Evolutionary conservation across 2,888 invertebrate genomes (phyloP), one percentile per base, ranked within the genome.

Genomic region (Parnassius glacialis): DNA sequence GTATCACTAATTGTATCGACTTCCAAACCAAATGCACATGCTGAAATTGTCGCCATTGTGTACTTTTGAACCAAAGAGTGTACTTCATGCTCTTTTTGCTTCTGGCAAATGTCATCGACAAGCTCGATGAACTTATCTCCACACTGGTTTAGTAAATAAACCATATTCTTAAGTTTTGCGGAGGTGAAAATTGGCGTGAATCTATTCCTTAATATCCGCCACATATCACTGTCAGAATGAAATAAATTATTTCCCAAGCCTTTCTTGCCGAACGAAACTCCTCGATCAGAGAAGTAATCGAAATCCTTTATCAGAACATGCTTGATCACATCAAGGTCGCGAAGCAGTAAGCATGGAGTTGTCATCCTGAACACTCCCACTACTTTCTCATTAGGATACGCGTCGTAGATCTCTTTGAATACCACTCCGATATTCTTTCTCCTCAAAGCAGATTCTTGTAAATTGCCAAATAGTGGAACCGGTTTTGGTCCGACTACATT

Each of bases 301-400:
- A 84, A 85, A 65, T 84, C 85, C 61, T 81, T 83, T 12, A 85
- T 79, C 66, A 84, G 68, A 2, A 86, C 65, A 3, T 78, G 69
- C 67, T 83, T 84, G 9, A 85, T 67, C 1, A 83, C 55, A 10
- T 87, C 85, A 20, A 81, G 69, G 64, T 87, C 85, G n/a, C 79
- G 68, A 12, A 87, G 64, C 2, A 85, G 52, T 10, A 86, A 48
- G 48, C 70, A 67, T 0, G 84, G 84, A 3, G 74, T 74, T 0
- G 77, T 79, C 73, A 81, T 76, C 61, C 79, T 76, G 44, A 76
- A 85, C 0, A 83, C 10, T 2, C 86, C 86, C 0, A 87, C 75
- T 0, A 84, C 69, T 70, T 82, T 84, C 65, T 83, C 84, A 7
- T 81, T 68, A 0, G 80, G 78, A 60, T 67, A 85, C 2, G 65